phyloP scores from a whole-genome alignment of 2,797 vertebrate genomes.

The Pseudochirops corinnae region DNA sequence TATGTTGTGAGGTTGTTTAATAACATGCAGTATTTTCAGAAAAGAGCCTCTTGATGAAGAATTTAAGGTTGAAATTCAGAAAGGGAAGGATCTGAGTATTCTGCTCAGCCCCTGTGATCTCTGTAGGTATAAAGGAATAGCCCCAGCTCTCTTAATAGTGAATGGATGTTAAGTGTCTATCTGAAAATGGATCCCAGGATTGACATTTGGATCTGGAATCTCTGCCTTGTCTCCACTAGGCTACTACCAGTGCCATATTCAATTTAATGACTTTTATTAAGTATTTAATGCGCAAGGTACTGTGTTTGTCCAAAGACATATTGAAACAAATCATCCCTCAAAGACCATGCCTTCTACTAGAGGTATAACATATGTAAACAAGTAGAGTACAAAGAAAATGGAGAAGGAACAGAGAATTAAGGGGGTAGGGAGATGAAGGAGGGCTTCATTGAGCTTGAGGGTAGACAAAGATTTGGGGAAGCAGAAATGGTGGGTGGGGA shows the following conservation, averaged over 20 bases:
- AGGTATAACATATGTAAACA: not conserved
- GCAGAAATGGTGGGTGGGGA: not conserved
- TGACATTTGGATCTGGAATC: not conserved
- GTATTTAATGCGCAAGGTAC: not conserved
- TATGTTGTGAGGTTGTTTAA: conserved; percentile 33
- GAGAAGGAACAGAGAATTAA: not conserved
- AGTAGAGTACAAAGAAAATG: not conserved
- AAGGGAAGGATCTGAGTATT: not conserved
- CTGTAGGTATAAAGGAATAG: not conserved
- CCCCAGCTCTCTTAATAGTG: not conserved
- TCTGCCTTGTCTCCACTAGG: not conserved
- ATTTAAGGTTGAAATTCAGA: not conserved
- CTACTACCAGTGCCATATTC: not conserved
- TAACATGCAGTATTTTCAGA: not conserved
- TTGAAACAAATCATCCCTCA: not conserved
- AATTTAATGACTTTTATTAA: not conserved
- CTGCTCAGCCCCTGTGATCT: not conserved
- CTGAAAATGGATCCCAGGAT: not conserved
- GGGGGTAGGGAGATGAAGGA: not conserved
- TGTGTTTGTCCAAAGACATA: not conserved
- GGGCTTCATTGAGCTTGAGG: not conserved
- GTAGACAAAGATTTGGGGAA: not conserved
- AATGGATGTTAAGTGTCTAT: not conserved
- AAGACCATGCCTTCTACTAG: not conserved
- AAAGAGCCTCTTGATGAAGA: not conserved